Conservation (phyloP, 2,888 invertebrate species). For the Hirtodrosophila histrioides region DNA sequence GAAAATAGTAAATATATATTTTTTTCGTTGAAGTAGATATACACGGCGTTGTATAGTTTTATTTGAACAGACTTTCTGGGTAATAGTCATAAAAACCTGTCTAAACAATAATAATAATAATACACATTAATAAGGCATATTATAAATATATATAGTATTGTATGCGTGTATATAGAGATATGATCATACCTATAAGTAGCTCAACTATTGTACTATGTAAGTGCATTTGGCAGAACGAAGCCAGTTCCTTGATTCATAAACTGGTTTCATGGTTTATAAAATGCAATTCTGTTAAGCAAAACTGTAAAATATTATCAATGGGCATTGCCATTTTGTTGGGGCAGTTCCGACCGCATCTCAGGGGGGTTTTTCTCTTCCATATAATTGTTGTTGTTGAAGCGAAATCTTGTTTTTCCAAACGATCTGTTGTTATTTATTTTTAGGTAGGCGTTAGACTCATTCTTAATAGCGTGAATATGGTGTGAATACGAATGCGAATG, state of each 20-base stretch:
- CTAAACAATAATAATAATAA: slow-evolving; percentile 28
- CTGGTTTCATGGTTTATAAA: slow-evolving; percentile 27
- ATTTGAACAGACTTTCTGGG: slow-evolving; percentile 29
- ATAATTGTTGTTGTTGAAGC: no score
- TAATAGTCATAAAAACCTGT: slow-evolving; percentile 39
- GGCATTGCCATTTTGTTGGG: background rate
- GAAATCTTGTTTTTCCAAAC: slow-evolving; percentile 9
- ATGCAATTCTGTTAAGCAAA: slow-evolving; percentile 12
- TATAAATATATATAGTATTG: background rate
- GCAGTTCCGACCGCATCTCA: slow-evolving; percentile 11
- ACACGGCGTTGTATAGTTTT: background rate
- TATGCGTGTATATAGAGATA: no score
- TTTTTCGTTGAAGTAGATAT: background rate
- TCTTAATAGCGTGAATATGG: background rate
- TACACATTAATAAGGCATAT: no score
- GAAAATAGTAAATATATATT: no score
- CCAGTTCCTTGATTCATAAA: slow-evolving; percentile 42
- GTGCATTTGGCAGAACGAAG: background rate
- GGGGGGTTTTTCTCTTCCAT: background rate
- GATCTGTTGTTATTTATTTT: slow-evolving; percentile 1
- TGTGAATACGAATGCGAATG: background rate
- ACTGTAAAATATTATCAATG: slow-evolving; percentile 12
- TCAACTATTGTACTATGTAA: background rate
- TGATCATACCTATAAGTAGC: no score
- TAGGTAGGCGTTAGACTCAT: background rate